These are phyloP conservation scores for Timema cristinae DNA, from an alignment of 2,888 invertebrate genomes.

Conservation along the genomic window DNA sequence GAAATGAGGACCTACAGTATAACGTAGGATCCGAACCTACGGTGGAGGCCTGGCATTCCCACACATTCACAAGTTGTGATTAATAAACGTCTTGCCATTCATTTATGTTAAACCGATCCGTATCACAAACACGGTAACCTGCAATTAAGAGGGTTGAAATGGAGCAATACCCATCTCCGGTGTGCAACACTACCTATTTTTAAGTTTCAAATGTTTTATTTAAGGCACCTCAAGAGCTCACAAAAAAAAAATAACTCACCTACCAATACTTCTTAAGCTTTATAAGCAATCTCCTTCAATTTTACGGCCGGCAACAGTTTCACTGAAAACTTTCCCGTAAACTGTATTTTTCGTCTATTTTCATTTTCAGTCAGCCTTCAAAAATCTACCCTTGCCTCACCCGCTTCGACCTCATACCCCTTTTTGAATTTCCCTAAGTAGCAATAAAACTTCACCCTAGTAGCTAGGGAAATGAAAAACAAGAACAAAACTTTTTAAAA, in stretches of 20 bases:
- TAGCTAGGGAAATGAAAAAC: constrained; percentile 2
- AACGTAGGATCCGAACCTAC: too few relatives aligned
- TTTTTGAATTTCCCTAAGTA: constrained; percentile 24
- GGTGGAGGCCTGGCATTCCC: too few relatives aligned
- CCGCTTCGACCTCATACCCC: constrained; percentile 6
- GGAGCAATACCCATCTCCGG: neutral
- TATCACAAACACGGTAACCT: neutral
- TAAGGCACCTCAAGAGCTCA: neutral
- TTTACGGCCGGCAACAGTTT: constrained; percentile 22
- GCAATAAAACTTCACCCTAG: constrained; percentile 23
- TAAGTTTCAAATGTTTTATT: neutral
- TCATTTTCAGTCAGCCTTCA: neutral
- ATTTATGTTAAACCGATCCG: too few relatives aligned
- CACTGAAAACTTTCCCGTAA: constrained; percentile 22
- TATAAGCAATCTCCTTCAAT: constrained; percentile 27
- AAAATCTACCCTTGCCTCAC: neutral
- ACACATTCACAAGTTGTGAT: too few relatives aligned
- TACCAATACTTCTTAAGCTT: constrained; percentile 12
- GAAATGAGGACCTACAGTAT: too few relatives aligned
- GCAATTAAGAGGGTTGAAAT: neutral
- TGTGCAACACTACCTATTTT: neutral
- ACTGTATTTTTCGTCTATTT: constrained; percentile 7
- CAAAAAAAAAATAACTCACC: neutral
- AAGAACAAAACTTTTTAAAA: constrained; percentile 1
- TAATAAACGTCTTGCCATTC: too few relatives aligned